Evolutionary conservation across 2,888 invertebrate species (phyloP).

Genomic region (Eilema sororculum): DNA sequence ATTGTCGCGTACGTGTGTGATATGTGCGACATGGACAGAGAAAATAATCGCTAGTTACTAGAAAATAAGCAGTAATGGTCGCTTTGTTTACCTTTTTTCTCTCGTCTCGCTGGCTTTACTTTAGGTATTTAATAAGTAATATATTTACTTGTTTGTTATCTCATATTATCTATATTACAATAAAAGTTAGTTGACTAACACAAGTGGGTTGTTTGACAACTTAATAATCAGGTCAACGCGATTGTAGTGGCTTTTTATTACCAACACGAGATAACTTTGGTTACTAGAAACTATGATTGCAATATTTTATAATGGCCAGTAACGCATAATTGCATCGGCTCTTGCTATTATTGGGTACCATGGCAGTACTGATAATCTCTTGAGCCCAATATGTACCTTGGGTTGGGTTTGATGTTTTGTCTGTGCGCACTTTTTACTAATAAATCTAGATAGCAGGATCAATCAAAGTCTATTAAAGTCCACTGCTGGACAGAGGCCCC

Average conservation of each 20-base stretch:
- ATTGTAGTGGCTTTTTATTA: conserved; percentile 2
- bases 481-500: no score
- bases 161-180: conserved; percentile 27
- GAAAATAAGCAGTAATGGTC: no score
- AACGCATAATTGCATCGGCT: neutral
- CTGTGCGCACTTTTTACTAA: neutral
- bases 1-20: no score
- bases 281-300: neutral
- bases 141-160: conserved; percentile 38
- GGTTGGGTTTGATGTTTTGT: neutral
- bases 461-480: no score
- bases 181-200: conserved; percentile 37
- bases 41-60: no score
- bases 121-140: conserved; percentile 20
- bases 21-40: no score
- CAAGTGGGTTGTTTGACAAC: conserved; percentile 17
- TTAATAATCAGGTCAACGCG: neutral
- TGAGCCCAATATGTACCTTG: no score
- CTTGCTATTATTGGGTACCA: neutral
- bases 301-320: neutral
- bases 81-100: no score
- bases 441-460: neutral
- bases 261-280: neutral
- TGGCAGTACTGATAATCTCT: no score
- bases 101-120: no score